phyloP scores from a whole-genome alignment of 2,113 vertebrate genomes.

The Ictalurus punctatus region DNA sequence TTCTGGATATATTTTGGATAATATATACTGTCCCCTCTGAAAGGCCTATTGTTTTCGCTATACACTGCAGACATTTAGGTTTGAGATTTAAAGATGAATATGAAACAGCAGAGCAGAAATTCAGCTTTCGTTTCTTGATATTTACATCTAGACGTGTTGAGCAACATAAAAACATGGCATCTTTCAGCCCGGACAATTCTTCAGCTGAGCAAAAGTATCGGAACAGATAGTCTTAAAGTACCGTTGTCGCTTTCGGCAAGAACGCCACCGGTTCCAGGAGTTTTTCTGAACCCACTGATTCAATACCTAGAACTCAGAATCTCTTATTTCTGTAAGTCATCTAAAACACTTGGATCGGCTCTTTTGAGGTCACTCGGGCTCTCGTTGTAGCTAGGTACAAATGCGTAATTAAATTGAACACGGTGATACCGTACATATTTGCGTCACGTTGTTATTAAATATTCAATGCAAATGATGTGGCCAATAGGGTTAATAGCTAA shows the following conservation, averaged over 20 bases:
- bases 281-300: neutral
- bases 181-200: too few relatives aligned
- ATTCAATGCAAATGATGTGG: neutral
- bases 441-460: neutral
- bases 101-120: too few relatives aligned
- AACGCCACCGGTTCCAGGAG: neutral
- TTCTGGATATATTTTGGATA: neutral
- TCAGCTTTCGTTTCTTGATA: too few relatives aligned
- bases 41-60: too few relatives aligned
- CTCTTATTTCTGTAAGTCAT: neutral
- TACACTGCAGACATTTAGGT: too few relatives aligned
- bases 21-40: neutral
- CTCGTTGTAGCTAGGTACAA: neutral
- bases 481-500: neutral
- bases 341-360: conserved; percentile 1
- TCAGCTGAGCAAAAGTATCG: too few relatives aligned
- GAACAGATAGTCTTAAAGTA: neutral
- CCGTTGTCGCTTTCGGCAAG: neutral
- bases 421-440: neutral
- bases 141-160: too few relatives aligned
- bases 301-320: neutral
- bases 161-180: too few relatives aligned
- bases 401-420: neutral
- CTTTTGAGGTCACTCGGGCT: neutral
- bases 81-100: too few relatives aligned